Conservation (phyloP, 2,113 vertebrate genomes). For the Odobenus rosmarus region DNA sequence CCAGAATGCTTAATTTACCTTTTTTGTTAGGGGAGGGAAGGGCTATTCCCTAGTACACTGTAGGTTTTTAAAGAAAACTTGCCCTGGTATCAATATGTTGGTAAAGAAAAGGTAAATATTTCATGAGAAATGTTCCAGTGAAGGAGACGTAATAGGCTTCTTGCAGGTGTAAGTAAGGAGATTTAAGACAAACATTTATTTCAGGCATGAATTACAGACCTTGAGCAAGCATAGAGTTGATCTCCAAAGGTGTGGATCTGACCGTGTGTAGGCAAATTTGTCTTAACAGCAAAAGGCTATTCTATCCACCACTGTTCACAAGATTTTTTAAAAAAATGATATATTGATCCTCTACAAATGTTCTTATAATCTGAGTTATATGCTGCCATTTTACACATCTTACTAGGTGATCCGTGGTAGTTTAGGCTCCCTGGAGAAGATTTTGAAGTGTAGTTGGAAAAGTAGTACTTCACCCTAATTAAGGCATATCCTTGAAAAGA, state of each 20-base stretch:
- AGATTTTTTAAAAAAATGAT: not conserved
- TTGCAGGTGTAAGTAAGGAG: not conserved
- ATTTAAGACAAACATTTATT: not conserved
- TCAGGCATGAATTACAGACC: not conserved
- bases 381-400: not conserved
- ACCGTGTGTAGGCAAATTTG: not conserved
- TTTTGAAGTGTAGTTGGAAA: slow-evolving; percentile 6
- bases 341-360: not conserved
- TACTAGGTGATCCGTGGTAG: not conserved
- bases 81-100: not conserved
- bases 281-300: not conserved
- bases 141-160: not conserved
- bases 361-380: not conserved
- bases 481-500: not conserved
- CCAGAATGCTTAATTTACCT: not conserved
- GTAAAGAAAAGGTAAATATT: not conserved
- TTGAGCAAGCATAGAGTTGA: not conserved
- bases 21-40: not conserved
- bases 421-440: not conserved
- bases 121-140: not conserved
- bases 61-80: not conserved
- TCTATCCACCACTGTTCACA: not conserved
- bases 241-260: not conserved
- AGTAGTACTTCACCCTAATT: not conserved
- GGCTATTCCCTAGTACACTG: not conserved